Percentiles rank a stretch among this genome's conserved stretches.
These are phyloP conservation scores for Batillaria attramentaria DNA, from an alignment of 1,140 invertebrate species.

Conservation along the genomic window DNA sequence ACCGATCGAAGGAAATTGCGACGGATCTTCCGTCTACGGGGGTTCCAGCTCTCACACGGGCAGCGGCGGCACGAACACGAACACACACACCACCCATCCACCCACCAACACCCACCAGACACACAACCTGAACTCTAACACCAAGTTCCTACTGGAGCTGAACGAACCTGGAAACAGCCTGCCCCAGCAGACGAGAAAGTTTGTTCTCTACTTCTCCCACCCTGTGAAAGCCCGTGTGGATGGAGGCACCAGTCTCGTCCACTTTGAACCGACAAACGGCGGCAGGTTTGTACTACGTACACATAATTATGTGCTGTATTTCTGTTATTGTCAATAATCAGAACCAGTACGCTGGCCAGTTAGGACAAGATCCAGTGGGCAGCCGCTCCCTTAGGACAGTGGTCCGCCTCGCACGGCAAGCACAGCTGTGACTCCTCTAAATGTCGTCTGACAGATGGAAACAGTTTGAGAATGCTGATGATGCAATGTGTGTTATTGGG, in stretches of 20 bases:
- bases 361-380: slow-evolving; percentile 56
- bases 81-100: slow-evolving; percentile 8
- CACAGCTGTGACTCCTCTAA: slow-evolving; percentile 42
- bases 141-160: slow-evolving; percentile 59
- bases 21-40: slow-evolving; percentile 37
- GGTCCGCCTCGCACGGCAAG: slow-evolving; percentile 46
- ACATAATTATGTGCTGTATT: too few relatives aligned
- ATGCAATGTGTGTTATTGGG: too few relatives aligned
- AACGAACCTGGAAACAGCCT: slow-evolving; percentile 59
- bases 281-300: too few relatives aligned
- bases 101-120: slow-evolving; percentile 10
- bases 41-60: slow-evolving; percentile 20
- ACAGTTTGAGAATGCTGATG: too few relatives aligned
- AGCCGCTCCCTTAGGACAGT: slow-evolving; percentile 38
- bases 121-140: slow-evolving; percentile 15
- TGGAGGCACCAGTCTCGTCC: slow-evolving; percentile 35
- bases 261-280: slow-evolving; percentile 46
- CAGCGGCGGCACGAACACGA: background rate
- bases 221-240: slow-evolving; percentile 47
- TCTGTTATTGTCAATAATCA: too few relatives aligned
- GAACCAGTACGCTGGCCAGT: slow-evolving; percentile 48
- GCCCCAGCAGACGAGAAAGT: slow-evolving; percentile 59
- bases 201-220: slow-evolving; percentile 57
- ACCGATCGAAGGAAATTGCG: slow-evolving; percentile 48
- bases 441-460: slow-evolving; percentile 50